These are phyloP conservation scores for Porites cylindrica DNA, from an alignment of 92 coral and sea anemone species.

Conservation along the genomic window DNA sequence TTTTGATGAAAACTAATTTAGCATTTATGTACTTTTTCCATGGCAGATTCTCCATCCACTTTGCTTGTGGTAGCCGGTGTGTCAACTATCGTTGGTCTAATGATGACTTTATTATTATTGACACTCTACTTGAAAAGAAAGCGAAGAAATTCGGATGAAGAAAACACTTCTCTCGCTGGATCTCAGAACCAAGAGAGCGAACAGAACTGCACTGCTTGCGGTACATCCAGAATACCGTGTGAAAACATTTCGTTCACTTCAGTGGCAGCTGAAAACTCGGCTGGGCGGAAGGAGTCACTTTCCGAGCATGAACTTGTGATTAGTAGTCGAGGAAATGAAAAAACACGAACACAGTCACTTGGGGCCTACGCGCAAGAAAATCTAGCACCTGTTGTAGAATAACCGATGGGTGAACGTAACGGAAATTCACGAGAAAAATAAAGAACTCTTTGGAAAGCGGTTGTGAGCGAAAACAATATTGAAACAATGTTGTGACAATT, in stretches of 20 bases:
- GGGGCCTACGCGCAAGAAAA: constrained; percentile 37
- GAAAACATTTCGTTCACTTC: constrained; percentile 31
- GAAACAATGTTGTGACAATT: no score
- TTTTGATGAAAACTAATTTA: not conserved
- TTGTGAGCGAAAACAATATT: no score
- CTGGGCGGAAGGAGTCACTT: constrained; percentile 9
- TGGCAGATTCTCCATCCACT: constrained; percentile 39
- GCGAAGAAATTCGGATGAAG: constrained; percentile 37
- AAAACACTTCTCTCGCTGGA: constrained; percentile 16
- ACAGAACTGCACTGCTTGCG: constrained; percentile 1
- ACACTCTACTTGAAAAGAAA: constrained; percentile 50
- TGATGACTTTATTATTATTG: constrained; percentile 35
- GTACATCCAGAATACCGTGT: not conserved
- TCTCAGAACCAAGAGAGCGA: constrained; percentile 36
- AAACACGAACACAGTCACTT: constrained; percentile 32
- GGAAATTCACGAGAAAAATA: no score
- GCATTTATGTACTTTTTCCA: not conserved
- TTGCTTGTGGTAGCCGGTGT: constrained; percentile 38
- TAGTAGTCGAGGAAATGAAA: not conserved
- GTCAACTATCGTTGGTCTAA: constrained; percentile 35
- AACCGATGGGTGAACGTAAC: not conserved
- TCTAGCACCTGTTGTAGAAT: constrained; percentile 40
- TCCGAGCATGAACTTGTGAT: constrained; percentile 26
- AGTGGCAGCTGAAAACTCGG: constrained; percentile 2
- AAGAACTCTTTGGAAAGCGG: no score